Percentiles rank a stretch among this genome's conserved stretches.
Evolutionary conservation across 2,797 vertebrate species (phyloP).

Genomic region (Phrynocephalus forsythii): DNA sequence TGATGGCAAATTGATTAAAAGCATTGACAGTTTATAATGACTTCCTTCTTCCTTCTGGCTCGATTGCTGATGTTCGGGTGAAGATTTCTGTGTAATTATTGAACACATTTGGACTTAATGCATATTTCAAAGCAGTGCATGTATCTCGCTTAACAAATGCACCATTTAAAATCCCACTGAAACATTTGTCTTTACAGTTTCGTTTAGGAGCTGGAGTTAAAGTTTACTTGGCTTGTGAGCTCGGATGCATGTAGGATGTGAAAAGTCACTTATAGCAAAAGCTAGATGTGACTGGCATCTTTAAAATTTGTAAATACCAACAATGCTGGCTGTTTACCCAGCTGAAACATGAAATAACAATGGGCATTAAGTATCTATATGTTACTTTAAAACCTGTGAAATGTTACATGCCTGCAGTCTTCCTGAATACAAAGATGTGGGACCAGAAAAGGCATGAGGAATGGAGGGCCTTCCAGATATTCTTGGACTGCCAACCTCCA

Average conservation of each 20-base stretch:
- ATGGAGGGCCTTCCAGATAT: neutral
- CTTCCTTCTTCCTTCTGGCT: conserved; percentile 11
- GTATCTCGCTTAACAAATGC: neutral
- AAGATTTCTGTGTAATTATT: conserved; percentile 29
- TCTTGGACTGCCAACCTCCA: neutral
- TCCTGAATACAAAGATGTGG: neutral
- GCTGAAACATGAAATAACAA: neutral
- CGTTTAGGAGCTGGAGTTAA: neutral
- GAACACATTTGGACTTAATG: conserved; percentile 8
- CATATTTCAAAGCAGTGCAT: neutral
- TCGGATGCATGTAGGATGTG: neutral
- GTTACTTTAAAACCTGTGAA: neutral
- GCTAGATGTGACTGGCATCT: neutral
- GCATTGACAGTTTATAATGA: conserved; percentile 26
- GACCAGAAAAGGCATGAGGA: neutral
- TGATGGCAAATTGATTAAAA: neutral
- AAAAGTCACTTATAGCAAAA: neutral
- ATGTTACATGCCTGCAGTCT: neutral
- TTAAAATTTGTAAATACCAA: no score
- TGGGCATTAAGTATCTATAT: neutral
- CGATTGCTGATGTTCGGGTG: conserved; percentile 15
- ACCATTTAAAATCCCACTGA: neutral
- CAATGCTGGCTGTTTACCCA: neutral
- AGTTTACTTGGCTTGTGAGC: conserved; percentile 5
- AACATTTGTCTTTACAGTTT: neutral